A percentile compares a stretch with the other conserved stretches of the same genome.
phyloP scores from a whole-genome alignment of 2,113 vertebrate species.

The Ornithorhynchus anatinus region DNA sequence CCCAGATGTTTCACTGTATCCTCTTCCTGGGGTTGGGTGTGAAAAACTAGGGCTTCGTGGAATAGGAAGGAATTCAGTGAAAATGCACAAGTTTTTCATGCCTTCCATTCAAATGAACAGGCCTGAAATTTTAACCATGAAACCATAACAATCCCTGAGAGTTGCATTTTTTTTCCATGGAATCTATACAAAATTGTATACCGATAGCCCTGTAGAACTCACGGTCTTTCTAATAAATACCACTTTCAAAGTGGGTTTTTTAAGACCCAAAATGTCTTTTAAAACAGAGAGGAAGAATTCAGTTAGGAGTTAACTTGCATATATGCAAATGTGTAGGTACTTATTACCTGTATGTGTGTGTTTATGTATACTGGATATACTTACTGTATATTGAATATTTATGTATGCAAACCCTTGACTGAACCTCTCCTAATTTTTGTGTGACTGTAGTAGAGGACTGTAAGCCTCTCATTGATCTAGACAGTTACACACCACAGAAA shows the following conservation, averaged over 20 bases:
- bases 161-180: constrained; percentile 32
- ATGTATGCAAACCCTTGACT: no score
- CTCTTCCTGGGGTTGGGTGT: background rate
- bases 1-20: background rate
- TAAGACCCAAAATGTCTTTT: constrained; percentile 6
- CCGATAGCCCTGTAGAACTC: background rate
- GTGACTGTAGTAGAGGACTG: no score
- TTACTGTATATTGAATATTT: no score
- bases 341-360: no score
- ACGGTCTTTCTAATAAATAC: constrained; percentile 6
- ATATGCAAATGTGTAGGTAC: no score
- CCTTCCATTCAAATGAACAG: background rate
- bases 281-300: background rate
- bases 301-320: background rate
- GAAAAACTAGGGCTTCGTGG: background rate
- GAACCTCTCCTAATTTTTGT: no score
- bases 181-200: constrained; percentile 27
- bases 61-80: background rate
- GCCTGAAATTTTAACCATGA: constrained; percentile 6
- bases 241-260: background rate
- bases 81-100: background rate
- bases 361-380: no score
- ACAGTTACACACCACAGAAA: no score
- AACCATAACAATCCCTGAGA: constrained; percentile 14
- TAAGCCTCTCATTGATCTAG: no score